Conservation (phyloP, 2,113 vertebrate species). For the Megaptera novaeangliae region DNA sequence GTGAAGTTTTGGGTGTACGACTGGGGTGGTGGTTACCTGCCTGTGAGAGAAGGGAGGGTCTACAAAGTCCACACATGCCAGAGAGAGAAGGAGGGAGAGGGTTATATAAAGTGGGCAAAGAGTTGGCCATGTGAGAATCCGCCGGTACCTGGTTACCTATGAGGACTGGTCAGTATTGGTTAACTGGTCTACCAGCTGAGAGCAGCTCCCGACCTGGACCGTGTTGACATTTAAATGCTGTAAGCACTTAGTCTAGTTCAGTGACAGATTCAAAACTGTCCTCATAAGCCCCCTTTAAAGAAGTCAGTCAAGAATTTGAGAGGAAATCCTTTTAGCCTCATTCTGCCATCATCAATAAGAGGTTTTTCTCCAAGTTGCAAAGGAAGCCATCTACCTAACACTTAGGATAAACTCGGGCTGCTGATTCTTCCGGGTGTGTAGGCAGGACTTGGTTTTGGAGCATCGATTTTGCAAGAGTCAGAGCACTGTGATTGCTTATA, state of each 20-base stretch:
- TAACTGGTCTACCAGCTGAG: neutral
- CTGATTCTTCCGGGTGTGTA: neutral
- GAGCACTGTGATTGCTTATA: neutral
- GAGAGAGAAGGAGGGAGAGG: neutral
- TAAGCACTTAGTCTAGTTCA: neutral
- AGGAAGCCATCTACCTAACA: neutral
- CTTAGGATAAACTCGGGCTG: neutral
- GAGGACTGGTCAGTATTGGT: neutral
- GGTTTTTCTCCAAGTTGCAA: neutral
- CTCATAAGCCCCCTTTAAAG: neutral
- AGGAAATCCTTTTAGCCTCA: neutral
- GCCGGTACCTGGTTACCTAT: fast-evolving
- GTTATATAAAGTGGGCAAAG: fast-evolving
- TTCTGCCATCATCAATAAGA: neutral
- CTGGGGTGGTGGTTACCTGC: neutral
- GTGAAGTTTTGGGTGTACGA: fast-evolving
- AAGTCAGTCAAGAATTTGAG: neutral
- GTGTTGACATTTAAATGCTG: neutral
- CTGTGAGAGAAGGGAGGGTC: neutral
- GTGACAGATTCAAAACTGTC: neutral
- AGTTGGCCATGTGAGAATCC: fast-evolving
- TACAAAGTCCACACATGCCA: neutral
- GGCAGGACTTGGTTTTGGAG: neutral
- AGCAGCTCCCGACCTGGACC: neutral
- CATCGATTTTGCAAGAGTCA: neutral